Evolutionary conservation across 2,113 vertebrate genomes (phyloP).

Genomic region (Pterocles orientalis): DNA sequence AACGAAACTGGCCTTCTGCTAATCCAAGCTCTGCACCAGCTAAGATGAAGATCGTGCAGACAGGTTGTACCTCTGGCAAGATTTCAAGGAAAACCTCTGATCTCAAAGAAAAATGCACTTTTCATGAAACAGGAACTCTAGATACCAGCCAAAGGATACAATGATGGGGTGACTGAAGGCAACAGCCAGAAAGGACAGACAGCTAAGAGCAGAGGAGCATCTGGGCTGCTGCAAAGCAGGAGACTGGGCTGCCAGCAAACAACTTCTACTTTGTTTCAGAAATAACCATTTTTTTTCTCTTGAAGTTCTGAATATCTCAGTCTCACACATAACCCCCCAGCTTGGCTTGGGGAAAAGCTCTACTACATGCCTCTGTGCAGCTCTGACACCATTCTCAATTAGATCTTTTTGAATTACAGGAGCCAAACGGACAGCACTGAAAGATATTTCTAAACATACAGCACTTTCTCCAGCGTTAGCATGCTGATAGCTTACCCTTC

Average conservation of each 20-base stretch:
- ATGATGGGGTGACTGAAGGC: background rate
- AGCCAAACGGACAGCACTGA: background rate
- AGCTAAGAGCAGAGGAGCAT: background rate
- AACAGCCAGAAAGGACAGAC: background rate
- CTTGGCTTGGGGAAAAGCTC: background rate
- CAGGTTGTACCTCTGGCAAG: background rate
- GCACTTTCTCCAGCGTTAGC: background rate
- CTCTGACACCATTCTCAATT: background rate
- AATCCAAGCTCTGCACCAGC: background rate
- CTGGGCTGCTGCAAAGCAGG: background rate
- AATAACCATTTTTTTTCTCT: background rate
- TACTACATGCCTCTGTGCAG: background rate
- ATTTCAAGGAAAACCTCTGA: background rate
- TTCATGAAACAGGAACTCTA: background rate
- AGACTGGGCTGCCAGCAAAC: background rate
- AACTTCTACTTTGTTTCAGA: background rate
- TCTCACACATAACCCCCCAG: background rate
- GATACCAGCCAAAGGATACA: background rate
- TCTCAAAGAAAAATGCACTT: background rate
- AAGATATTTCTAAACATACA: fast-evolving
- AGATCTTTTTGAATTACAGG: background rate
- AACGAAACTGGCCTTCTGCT: background rate
- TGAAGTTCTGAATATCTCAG: background rate
- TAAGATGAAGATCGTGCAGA: background rate
- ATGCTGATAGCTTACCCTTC: background rate